phyloP scores from a whole-genome alignment of 2,113 vertebrate species.

The Galeopterus variegatus region DNA sequence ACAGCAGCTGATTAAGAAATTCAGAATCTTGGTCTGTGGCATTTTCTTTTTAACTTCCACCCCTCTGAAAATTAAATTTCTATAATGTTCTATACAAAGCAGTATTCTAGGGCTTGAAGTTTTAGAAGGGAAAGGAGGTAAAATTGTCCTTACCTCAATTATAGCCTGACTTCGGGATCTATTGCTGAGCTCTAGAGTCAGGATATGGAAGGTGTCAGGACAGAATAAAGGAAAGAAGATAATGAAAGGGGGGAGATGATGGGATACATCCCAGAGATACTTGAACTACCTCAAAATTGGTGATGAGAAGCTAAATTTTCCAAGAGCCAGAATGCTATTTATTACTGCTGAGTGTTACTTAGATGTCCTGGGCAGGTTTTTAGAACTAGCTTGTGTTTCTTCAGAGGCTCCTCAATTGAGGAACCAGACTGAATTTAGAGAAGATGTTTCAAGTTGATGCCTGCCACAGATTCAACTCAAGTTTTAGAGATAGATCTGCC shows the following conservation, averaged over 20 bases:
- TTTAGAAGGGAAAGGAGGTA: slow-evolving; percentile 1
- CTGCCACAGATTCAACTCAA: neutral
- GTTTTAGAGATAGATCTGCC: slow-evolving; percentile 6
- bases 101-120: neutral
- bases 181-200: neutral
- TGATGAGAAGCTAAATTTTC: neutral
- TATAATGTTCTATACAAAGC: neutral
- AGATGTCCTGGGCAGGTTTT: neutral
- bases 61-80: neutral
- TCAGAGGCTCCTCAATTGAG: neutral
- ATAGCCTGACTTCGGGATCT: neutral
- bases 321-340: neutral
- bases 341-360: neutral
- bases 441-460: neutral
- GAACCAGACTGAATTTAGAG: neutral
- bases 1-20: neutral
- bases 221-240: neutral
- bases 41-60: neutral
- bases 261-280: neutral
- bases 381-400: neutral
- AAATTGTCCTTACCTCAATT: neutral
- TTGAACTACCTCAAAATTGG: slow-evolving; percentile 27
- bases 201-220: neutral
- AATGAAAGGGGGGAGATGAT: neutral
- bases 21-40: neutral